A percentile compares a stretch with the other conserved stretches of the same genome.
phyloP scores from a whole-genome alignment of 2,113 vertebrate species.

The Anthoscopus minutus region DNA sequence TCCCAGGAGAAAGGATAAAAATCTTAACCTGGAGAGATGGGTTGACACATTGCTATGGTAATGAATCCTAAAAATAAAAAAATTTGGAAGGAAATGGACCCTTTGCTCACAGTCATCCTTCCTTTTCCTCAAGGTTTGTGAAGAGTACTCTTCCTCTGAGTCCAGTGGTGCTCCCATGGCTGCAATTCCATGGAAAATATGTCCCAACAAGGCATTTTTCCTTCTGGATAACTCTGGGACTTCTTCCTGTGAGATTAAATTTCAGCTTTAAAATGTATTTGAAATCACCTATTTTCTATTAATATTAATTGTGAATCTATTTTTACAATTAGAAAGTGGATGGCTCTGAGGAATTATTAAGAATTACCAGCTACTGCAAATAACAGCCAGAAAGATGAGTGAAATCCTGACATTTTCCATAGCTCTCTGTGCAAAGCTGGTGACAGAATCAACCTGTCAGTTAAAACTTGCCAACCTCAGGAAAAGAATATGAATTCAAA shows the following conservation, averaged over 20 bases:
- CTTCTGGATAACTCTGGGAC: not conserved
- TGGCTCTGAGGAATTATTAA: not conserved
- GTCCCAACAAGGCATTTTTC: not conserved
- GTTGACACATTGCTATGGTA: not conserved
- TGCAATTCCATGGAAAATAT: not conserved
- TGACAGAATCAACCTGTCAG: not conserved
- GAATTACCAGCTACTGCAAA: not conserved
- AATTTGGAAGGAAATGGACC: not conserved
- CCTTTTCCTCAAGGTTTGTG: not conserved
- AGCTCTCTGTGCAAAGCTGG: not conserved
- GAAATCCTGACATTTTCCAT: not conserved
- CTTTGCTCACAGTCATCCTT: not conserved
- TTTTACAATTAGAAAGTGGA: not conserved
- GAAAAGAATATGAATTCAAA: not conserved
- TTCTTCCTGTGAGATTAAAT: not conserved
- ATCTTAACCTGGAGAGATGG: not conserved
- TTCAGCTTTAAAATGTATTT: not conserved
- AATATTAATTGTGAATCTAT: not conserved
- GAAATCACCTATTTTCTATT: not conserved
- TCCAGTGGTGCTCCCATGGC: not conserved
- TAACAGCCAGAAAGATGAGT: not conserved
- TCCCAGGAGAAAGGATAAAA: not conserved
- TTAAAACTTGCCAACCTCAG: not conserved
- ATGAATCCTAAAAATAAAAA: not conserved
- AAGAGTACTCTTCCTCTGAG: not conserved